These are phyloP conservation scores for Venustaconcha ellipsiformis DNA, from an alignment of 1,140 invertebrate species.

Conservation along the genomic window DNA sequence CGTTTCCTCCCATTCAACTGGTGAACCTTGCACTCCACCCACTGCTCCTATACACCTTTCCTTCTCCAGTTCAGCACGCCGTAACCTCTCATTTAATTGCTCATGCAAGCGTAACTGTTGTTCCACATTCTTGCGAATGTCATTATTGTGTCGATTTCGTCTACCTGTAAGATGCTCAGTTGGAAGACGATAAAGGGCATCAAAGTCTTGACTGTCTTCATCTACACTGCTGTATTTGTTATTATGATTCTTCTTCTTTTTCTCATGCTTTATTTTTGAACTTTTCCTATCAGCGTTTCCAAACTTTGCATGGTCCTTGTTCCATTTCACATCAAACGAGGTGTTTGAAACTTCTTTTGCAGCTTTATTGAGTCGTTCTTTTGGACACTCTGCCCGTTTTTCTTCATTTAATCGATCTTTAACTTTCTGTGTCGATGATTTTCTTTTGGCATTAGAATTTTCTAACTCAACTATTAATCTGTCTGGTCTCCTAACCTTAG, in stretches of 20 bases:
- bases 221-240: constrained; percentile 26
- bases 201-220: constrained; percentile 32
- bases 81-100: constrained; percentile 28
- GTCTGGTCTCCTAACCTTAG: too few relatives aligned
- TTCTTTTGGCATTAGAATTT: constrained; percentile 18
- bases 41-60: constrained; percentile 29
- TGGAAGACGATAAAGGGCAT: constrained; percentile 31
- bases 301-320: constrained; percentile 7
- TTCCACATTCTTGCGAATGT: constrained; percentile 16
- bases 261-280: constrained; percentile 22
- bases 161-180: constrained; percentile 31
- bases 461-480: constrained; percentile 5
- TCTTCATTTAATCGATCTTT: constrained; percentile 29
- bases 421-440: constrained; percentile 10
- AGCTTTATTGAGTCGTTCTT: constrained; percentile 4
- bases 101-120: constrained; percentile 28
- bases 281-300: constrained; percentile 7
- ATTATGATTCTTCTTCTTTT: constrained; percentile 29
- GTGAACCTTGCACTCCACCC: constrained; percentile 12
- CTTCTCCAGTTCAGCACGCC: constrained; percentile 28
- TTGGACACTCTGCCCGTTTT: constrained; percentile 10
- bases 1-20: constrained; percentile 15
- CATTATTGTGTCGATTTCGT: constrained; percentile 20
- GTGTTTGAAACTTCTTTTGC: constrained; percentile 6
- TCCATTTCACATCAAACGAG: too few relatives aligned